phyloP scores from a whole-genome alignment of 2,113 vertebrate genomes.

The Gymnocephalus cernua region DNA sequence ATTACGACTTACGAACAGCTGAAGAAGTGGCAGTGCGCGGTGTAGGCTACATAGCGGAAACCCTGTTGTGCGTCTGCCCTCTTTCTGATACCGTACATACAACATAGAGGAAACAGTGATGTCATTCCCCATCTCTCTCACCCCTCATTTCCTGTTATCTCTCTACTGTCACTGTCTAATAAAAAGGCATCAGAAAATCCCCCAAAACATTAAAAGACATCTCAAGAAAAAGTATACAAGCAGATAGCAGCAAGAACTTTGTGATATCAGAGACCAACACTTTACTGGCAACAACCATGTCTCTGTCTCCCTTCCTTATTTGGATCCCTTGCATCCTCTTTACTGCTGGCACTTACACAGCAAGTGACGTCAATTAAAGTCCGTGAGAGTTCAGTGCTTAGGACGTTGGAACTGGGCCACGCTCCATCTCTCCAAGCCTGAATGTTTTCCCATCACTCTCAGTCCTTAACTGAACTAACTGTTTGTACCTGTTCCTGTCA shows the following conservation, averaged over 20 bases:
- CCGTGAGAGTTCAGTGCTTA: constrained; percentile 1
- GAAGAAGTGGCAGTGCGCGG: no score
- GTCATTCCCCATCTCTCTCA: background rate
- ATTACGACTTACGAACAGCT: no score
- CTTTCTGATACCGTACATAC: no score
- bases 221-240: background rate
- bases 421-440: constrained; percentile 14
- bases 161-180: background rate
- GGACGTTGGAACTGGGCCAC: constrained; percentile 19
- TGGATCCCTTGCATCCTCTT: background rate
- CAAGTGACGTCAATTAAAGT: constrained; percentile 37
- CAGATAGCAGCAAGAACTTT: background rate
- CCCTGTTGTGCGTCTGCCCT: no score
- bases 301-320: background rate
- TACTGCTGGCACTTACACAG: background rate
- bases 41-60: no score
- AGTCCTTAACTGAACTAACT: background rate
- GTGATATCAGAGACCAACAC: background rate
- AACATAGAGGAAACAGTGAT: no score
- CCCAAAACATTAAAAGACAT: background rate
- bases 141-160: background rate
- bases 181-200: background rate
- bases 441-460: background rate
- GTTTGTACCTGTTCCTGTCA: background rate
- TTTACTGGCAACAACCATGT: background rate